Base-by-base conservation (phyloP, 2,888 invertebrate genomes). In the Blastobasis lacticolella region DNA sequence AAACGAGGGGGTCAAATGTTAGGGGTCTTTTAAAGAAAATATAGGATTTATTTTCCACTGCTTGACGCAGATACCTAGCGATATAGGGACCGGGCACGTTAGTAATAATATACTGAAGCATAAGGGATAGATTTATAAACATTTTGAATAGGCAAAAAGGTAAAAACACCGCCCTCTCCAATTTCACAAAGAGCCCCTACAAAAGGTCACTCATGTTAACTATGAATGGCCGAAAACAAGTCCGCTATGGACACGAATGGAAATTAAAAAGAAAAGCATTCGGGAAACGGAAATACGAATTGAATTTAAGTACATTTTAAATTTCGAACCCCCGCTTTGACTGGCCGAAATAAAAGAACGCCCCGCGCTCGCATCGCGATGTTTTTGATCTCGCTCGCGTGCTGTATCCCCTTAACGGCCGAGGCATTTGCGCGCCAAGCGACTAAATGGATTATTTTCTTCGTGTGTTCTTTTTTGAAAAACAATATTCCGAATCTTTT, bases 391-490 rank as follows among this genome's bases (percentile, higher is more conserved):
- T 81, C 71, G 68, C 76, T 76, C 66, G 71, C 64, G 69, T 76
- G 75, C 70, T 74, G 67, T 77, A 77, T 80, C 78, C 84, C 84
- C 81, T 78, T 81, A 81, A 72, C 78, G 75, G 78, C 69, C 61
- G 72, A 77, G 71, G 78, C 75, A 81, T 82, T 83, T 81, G 73
- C 71, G 72, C 77, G 78, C 75, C 81, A 78, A 75, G 82, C 79
- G 81, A 84, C 83, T 87, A 86, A 86, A 84, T 88, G 87, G 88
- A 88, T 88, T 88, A 88, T 88, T 84, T 85, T 84, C 84, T 82
- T 83, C 74, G 72, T 73, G 75, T 79, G 78, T 81, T 81, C 74
- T 75, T 79, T 82, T 85, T 82, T 78, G 66, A 70, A 76, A 69
- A 77, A 75, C 71, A 77, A 76, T 78, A 75, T 76, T 72, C 54